phyloP scores from a whole-genome alignment of 2,888 invertebrate genomes.

The Morpho deidamia region DNA sequence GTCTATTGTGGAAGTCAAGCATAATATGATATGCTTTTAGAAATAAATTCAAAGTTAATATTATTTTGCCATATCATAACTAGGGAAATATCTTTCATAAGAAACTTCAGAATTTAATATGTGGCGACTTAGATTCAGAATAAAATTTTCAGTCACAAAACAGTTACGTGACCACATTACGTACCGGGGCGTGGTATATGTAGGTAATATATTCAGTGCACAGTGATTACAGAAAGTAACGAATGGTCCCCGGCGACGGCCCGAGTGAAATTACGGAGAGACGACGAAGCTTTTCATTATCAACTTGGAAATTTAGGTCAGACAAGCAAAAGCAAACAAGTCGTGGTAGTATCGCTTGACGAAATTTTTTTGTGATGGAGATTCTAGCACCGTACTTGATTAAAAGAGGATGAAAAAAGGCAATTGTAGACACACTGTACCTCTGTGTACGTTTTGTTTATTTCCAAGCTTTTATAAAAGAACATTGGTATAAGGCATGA shows the following conservation, averaged over 20 bases:
- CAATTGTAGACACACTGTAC: not conserved
- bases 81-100: too few relatives aligned
- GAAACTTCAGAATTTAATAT: too few relatives aligned
- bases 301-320: slow-evolving; percentile 65
- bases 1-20: too few relatives aligned
- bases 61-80: too few relatives aligned
- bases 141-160: not conserved
- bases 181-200: not conserved
- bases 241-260: slow-evolving; percentile 49
- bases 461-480: too few relatives aligned
- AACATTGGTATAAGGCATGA: too few relatives aligned
- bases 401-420: slow-evolving; percentile 2
- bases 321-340: slow-evolving; percentile 35
- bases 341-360: slow-evolving; percentile 20
- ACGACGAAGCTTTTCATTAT: slow-evolving; percentile 66
- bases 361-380: slow-evolving; percentile 19
- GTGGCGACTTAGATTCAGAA: too few relatives aligned
- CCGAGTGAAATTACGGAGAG: slow-evolving; percentile 57
- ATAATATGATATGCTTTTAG: too few relatives aligned
- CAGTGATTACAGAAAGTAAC: slow-evolving; percentile 61
- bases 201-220: slow-evolving; percentile 47
- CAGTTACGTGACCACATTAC: slow-evolving; percentile 3
- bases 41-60: too few relatives aligned
- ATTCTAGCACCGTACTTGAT: slow-evolving; percentile 17
- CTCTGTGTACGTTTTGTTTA: too few relatives aligned